phyloP scores from a whole-genome alignment of 1,140 invertebrate species.

The Zeugodacus cucurbitae region DNA sequence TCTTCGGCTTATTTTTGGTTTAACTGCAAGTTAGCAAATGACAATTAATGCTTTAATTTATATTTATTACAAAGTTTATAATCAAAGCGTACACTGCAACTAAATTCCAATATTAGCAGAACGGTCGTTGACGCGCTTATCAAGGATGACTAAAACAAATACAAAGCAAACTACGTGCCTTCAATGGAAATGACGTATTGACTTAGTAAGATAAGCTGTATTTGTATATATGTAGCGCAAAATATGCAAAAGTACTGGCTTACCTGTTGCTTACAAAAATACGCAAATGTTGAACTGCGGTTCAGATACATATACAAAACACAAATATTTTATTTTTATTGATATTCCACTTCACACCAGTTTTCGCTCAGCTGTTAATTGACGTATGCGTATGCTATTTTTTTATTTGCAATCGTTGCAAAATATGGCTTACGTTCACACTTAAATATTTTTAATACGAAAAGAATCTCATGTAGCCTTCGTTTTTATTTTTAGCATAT shows the following conservation, averaged over 20 bases:
- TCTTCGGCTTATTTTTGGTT: conserved; percentile 39
- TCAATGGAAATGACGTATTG: background rate
- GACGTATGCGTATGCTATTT: background rate
- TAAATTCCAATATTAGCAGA: background rate
- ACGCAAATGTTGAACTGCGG: background rate
- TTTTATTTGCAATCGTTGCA: too few species aligned
- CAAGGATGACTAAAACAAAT: background rate
- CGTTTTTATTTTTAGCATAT: too few species aligned
- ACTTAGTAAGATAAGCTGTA: background rate
- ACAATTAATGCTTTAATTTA: background rate
- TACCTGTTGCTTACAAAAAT: conserved; percentile 36
- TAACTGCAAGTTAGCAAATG: background rate
- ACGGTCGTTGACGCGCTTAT: background rate
- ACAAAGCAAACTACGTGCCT: background rate
- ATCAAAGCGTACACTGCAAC: too few species aligned
- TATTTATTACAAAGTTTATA: background rate
- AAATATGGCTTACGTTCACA: too few species aligned
- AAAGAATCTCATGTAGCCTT: too few species aligned
- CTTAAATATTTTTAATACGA: too few species aligned
- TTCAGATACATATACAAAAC: background rate
- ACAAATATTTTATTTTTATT: background rate
- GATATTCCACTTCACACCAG: background rate
- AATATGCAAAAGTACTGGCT: background rate
- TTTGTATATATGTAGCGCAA: background rate
- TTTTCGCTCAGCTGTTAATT: conserved; percentile 3